A percentile compares a stretch with the other conserved stretches of the same genome.
Evolutionary conservation across 2,888 invertebrate genomes (phyloP).

Genomic region (Eristalinus sepulchralis): DNA sequence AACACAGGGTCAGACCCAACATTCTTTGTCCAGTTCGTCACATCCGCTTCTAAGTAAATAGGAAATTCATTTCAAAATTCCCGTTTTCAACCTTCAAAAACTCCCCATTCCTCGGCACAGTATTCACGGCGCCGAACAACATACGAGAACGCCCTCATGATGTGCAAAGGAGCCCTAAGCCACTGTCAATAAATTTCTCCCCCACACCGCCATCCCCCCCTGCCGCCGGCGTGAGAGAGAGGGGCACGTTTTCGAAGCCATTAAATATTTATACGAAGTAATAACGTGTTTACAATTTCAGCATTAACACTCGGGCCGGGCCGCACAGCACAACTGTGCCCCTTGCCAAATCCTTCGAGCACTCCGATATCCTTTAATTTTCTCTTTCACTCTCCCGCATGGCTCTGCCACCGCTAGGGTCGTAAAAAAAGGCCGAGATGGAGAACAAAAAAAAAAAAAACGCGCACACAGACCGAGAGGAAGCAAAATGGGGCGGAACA

Average conservation of each 20-base stretch:
- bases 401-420: conserved; percentile 2
- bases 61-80: no score
- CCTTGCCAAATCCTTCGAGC: conserved; percentile 6
- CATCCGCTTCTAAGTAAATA: no score
- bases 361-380: neutral
- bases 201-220: neutral
- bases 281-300: conserved; percentile 34
- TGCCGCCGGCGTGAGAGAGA: no score
- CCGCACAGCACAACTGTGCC: neutral
- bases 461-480: neutral
- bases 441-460: conserved; percentile 7
- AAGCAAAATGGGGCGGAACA: neutral
- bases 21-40: no score
- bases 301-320: conserved; percentile 1
- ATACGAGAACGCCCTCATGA: neutral
- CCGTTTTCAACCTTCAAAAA: no score
- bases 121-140: neutral
- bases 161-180: neutral
- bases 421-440: no score
- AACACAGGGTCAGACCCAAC: no score
- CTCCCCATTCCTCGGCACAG: no score
- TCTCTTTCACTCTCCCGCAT: neutral
- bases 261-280: conserved; percentile 27
- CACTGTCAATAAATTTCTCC: neutral
- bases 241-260: neutral